These are phyloP conservation scores for Globicephala melas DNA, from an alignment of 2,113 vertebrate species.

Conservation along the genomic window DNA sequence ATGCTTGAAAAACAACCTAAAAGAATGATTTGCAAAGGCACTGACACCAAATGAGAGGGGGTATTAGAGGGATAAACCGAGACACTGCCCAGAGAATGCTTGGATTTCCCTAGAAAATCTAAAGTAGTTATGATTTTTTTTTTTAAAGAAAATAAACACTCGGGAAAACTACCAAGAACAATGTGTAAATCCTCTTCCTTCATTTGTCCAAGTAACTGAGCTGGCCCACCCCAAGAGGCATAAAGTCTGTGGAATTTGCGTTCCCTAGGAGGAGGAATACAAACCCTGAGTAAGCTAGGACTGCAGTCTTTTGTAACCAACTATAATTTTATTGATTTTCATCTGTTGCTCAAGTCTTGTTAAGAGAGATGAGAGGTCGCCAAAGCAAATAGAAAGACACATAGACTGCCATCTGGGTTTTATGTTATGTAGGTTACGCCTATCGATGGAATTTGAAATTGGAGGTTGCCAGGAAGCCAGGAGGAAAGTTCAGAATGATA, in stretches of 20 bases:
- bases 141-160: not conserved
- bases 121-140: not conserved
- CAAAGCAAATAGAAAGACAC: slow-evolving; percentile 58
- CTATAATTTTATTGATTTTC: slow-evolving; percentile 69
- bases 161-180: not conserved
- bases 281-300: slow-evolving; percentile 25
- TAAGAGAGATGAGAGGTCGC: slow-evolving; percentile 53
- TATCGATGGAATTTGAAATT: slow-evolving; percentile 62
- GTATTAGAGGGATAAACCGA: not conserved
- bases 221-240: not conserved
- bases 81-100: not conserved
- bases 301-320: slow-evolving; percentile 40
- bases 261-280: slow-evolving; percentile 13
- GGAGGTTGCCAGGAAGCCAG: slow-evolving; percentile 50
- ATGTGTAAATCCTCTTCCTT: not conserved
- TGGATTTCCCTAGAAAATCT: not conserved
- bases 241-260: slow-evolving; percentile 55
- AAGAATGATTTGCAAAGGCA: not conserved
- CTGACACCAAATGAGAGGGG: not conserved
- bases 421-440: slow-evolving; percentile 50
- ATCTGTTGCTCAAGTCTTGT: slow-evolving; percentile 51
- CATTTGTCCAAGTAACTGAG: not conserved
- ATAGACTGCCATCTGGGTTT: slow-evolving; percentile 35
- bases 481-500: slow-evolving; percentile 27
- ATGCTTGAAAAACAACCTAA: not conserved